phyloP scores from a whole-genome alignment of 1,140 invertebrate genomes.

The Pseudomyrmex concolor region DNA sequence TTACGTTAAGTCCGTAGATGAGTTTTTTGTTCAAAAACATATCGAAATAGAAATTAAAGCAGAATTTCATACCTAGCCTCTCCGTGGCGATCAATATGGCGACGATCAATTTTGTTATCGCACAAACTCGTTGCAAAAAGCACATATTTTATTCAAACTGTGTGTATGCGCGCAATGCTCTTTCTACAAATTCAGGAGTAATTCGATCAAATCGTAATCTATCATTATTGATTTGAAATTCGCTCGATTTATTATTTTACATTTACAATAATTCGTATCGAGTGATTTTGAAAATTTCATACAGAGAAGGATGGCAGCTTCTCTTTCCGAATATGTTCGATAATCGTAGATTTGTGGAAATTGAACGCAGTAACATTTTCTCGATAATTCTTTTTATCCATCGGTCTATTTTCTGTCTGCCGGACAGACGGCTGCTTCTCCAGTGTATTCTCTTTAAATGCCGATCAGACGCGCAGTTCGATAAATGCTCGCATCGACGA shows the following conservation, averaged over 20 bases:
- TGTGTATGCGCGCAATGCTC: not conserved
- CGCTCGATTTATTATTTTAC: not conserved
- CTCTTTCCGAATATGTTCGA: not conserved
- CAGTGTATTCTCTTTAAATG: not conserved
- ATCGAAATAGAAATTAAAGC: not conserved
- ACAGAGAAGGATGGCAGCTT: not conserved
- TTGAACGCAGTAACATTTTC: not conserved
- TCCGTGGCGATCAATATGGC: not conserved
- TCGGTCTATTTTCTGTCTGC: not conserved
- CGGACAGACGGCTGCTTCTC: too few relatives aligned
- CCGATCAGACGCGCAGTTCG: constrained; percentile 4
- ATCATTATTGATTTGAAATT: not conserved
- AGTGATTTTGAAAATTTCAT: not conserved
- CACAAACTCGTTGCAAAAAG: not conserved
- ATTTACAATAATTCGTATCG: not conserved
- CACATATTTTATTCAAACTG: not conserved
- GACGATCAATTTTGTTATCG: constrained; percentile 37
- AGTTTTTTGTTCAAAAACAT: not conserved
- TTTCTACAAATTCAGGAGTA: not conserved
- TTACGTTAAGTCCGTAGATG: not conserved
- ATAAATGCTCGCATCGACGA: constrained; percentile 11
- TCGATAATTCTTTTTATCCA: not conserved
- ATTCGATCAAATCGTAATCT: not conserved
- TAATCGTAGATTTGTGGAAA: too few relatives aligned
- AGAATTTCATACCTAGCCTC: not conserved